Percentiles rank a stretch among this genome's conserved stretches.
Evolutionary conservation across 2,113 vertebrate genomes (phyloP).

Genomic region (Brachyhypopomus gauderio): DNA sequence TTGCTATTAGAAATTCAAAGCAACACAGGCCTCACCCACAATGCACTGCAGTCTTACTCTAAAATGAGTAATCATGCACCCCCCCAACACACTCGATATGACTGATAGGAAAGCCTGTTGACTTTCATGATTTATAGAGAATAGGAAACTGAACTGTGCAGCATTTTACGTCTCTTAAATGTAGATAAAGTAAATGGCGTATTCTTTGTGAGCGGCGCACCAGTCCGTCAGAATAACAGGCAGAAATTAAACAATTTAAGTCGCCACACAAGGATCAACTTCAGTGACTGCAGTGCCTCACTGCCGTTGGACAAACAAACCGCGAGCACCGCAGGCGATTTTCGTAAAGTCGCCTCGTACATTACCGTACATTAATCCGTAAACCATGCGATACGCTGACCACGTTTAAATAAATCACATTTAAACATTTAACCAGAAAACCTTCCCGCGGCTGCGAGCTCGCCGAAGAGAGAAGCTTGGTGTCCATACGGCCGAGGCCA

Average conservation of each 20-base stretch:
- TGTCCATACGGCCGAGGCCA: slow-evolving; percentile 50
- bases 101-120: no score
- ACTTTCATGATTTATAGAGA: no score
- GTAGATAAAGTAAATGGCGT: no score
- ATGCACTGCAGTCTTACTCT: not conserved
- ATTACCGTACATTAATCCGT: slow-evolving; percentile 34
- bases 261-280: not conserved
- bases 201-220: no score
- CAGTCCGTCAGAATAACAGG: no score
- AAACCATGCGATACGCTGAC: slow-evolving; percentile 30
- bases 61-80: not conserved
- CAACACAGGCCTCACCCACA: not conserved
- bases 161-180: no score
- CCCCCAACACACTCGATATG: no score
- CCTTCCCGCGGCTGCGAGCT: not conserved
- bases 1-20: not conserved
- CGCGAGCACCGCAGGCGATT: slow-evolving; percentile 3
- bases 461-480: slow-evolving; percentile 17
- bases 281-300: slow-evolving; percentile 5
- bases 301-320: not conserved
- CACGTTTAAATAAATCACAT: slow-evolving; percentile 43
- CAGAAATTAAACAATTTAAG: not conserved
- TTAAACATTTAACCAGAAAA: slow-evolving; percentile 45
- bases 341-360: slow-evolving; percentile 35
- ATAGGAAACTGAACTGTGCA: no score